Percentiles rank a stretch among this genome's conserved stretches.
phyloP scores from a whole-genome alignment of 2,888 invertebrate species.

The Apocheima hispidaria region DNA sequence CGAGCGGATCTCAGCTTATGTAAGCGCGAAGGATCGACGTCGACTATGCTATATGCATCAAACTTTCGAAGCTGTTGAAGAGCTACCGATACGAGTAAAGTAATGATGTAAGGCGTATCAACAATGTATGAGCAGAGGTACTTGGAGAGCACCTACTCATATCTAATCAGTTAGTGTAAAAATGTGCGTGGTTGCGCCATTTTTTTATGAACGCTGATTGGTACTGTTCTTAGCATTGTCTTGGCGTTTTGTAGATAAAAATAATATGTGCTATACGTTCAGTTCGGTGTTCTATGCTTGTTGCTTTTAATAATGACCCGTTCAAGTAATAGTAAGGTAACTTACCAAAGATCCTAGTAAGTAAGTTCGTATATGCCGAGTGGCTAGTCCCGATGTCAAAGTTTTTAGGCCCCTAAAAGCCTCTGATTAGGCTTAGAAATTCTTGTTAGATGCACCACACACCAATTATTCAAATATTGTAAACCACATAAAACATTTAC shows the following conservation, averaged over 20 bases:
- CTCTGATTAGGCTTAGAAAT: too few relatives aligned
- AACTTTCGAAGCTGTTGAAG: conserved; percentile 38
- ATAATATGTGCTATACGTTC: not conserved
- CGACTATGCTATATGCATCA: conserved; percentile 34
- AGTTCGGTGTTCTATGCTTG: conserved; percentile 5
- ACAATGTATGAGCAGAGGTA: not conserved
- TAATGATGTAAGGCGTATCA: conserved; percentile 16
- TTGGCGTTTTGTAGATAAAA: too few relatives aligned
- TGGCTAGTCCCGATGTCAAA: too few relatives aligned
- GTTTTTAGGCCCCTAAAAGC: too few relatives aligned
- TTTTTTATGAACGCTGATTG: not conserved
- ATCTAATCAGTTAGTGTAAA: not conserved
- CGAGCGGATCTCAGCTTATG: conserved; percentile 48
- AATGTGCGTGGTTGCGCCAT: not conserved
- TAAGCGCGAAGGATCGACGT: conserved; percentile 46
- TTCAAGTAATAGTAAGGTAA: too few relatives aligned
- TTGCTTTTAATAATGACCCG: conserved; percentile 9
- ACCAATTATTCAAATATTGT: too few relatives aligned
- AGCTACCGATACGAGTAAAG: conserved; percentile 19
- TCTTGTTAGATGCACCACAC: too few relatives aligned
- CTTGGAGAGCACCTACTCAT: not conserved
- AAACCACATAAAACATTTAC: too few relatives aligned
- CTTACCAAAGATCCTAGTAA: too few relatives aligned
- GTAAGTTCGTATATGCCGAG: too few relatives aligned
- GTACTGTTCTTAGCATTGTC: not conserved